Evolutionary conservation across 2,888 invertebrate species (phyloP).

Genomic region (Luffia ferchaultella): DNA sequence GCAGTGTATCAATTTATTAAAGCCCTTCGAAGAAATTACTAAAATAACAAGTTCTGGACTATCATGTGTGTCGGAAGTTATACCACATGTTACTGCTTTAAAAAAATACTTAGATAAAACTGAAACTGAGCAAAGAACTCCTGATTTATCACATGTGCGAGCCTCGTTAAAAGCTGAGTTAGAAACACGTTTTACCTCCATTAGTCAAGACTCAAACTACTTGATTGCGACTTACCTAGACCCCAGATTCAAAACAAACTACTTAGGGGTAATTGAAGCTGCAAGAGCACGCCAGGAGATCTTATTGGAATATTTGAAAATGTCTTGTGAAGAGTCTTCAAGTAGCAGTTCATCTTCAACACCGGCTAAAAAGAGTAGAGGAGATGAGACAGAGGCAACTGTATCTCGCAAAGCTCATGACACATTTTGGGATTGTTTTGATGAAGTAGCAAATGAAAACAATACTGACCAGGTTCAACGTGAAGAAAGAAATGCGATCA

Average conservation of each 20-base stretch:
- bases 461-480: background rate
- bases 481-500: background rate
- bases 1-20: conserved; percentile 14
- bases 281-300: background rate
- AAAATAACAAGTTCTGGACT: conserved; percentile 14
- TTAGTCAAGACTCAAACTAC: background rate
- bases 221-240: background rate
- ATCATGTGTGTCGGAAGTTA: conserved; percentile 15
- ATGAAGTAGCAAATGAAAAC: background rate
- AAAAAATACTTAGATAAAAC: conserved; percentile 6
- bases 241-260: background rate
- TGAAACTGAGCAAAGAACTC: background rate
- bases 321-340: background rate
- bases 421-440: conserved; percentile 1
- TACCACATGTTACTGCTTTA: conserved; percentile 13
- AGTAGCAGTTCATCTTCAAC: background rate
- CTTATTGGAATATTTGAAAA: background rate
- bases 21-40: conserved; percentile 18
- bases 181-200: background rate
- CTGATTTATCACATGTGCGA: background rate
- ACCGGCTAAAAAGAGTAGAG: background rate
- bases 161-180: background rate
- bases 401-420: conserved; percentile 1
- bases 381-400: background rate
- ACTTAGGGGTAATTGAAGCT: background rate